phyloP scores from a whole-genome alignment of 2,797 vertebrate species.

The Staurois parvus region DNA sequence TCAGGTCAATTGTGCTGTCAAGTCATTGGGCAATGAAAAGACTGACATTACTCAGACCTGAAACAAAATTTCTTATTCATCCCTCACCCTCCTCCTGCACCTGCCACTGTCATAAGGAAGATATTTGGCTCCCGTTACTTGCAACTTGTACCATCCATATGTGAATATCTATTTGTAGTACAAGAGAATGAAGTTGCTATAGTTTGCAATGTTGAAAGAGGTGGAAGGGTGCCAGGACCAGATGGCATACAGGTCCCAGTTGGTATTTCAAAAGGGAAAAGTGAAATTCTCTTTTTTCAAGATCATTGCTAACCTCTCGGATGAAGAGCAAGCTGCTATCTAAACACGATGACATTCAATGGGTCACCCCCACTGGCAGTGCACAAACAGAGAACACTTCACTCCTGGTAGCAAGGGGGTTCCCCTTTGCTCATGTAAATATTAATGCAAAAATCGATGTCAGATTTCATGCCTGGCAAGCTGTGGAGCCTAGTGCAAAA shows the following conservation, averaged over 20 bases:
- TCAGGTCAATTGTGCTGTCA: conserved; percentile 1
- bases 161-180: conserved; percentile 60
- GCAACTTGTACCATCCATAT: conserved; percentile 54
- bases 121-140: conserved; percentile 26
- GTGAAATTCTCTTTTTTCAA: conserved; percentile 48
- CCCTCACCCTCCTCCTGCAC: conserved; percentile 20
- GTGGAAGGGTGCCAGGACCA: conserved; percentile 58
- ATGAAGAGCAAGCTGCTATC: conserved; percentile 40
- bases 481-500: not conserved
- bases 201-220: conserved; percentile 47
- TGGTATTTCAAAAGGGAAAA: conserved; percentile 59
- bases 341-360: conserved; percentile 31
- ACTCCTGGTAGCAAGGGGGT: conserved; percentile 15
- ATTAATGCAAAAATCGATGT: conserved; percentile 51
- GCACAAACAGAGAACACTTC: conserved; percentile 40
- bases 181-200: conserved; percentile 56
- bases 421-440: conserved; percentile 47
- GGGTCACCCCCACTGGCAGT: conserved; percentile 51
- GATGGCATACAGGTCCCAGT: conserved; percentile 56
- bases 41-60: not conserved
- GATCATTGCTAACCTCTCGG: conserved; percentile 50
- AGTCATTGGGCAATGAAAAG: not conserved
- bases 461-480: conserved; percentile 21
- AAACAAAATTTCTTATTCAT: conserved; percentile 17
- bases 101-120: conserved; percentile 29